phyloP scores from a whole-genome alignment of 2,888 invertebrate species.

The Tiliacea citrago region DNA sequence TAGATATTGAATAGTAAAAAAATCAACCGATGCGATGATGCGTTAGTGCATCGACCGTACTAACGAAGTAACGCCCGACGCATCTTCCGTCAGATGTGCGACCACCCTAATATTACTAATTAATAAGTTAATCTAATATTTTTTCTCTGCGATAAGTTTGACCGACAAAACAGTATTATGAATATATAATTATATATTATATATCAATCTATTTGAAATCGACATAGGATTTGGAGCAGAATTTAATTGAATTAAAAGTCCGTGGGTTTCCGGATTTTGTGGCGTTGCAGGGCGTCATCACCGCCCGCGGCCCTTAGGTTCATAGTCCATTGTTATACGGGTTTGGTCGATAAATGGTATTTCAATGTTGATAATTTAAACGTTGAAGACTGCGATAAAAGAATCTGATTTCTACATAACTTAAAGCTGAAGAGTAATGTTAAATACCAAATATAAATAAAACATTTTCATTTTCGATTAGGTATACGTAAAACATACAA shows the following conservation, averaged over 20 bases:
- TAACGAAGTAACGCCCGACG: neutral
- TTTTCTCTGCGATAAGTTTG: neutral
- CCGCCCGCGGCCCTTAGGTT: constrained; percentile 7
- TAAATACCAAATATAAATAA: neutral
- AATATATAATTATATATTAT: too few relatives aligned
- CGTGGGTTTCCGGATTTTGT: constrained; percentile 54
- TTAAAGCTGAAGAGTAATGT: neutral
- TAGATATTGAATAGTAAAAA: neutral
- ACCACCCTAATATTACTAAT: neutral
- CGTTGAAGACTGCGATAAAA: neutral
- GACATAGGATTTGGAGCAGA: neutral
- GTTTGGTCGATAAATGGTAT: constrained; percentile 7
- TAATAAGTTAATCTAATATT: neutral
- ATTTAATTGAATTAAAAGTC: constrained; percentile 71
- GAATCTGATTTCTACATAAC: neutral
- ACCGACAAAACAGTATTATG: neutral
- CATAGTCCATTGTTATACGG: constrained; percentile 43
- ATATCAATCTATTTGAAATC: constrained; percentile 2
- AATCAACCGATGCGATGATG: neutral
- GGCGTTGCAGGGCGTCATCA: constrained; percentile 9
- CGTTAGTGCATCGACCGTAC: neutral
- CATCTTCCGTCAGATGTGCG: neutral
- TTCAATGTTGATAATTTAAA: neutral
- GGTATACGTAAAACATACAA: neutral
- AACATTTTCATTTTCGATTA: neutral